Evolutionary conservation across 2,888 invertebrate species (phyloP).

Genomic region (Caenorhabditis sp.): DNA sequence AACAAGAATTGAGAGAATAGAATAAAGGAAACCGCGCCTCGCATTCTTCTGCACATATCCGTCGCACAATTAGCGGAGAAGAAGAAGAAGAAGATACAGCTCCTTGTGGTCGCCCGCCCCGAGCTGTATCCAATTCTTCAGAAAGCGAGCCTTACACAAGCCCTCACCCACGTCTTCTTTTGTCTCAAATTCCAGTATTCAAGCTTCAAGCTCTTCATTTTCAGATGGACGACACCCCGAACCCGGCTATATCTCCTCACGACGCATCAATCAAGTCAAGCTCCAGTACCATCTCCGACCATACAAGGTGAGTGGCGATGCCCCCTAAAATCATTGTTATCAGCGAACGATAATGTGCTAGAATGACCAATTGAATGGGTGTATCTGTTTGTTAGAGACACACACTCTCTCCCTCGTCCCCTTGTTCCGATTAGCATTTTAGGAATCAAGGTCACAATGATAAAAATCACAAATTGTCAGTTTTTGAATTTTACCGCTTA

Average conservation of each 20-base stretch:
- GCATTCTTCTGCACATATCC: slow-evolving; percentile 65
- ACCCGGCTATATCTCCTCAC: slow-evolving; percentile 69
- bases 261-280: slow-evolving; percentile 73
- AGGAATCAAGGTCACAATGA: slow-evolving; percentile 45
- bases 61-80: slow-evolving; percentile 61
- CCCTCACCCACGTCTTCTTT: slow-evolving; percentile 28
- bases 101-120: slow-evolving; percentile 60
- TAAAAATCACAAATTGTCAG: slow-evolving; percentile 23
- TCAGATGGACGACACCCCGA: slow-evolving; percentile 69
- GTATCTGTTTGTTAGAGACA: slow-evolving; percentile 5
- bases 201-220: slow-evolving; percentile 23
- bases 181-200: slow-evolving; percentile 62
- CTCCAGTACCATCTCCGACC: slow-evolving; percentile 72
- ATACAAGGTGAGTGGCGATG: slow-evolving; percentile 72
- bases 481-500: slow-evolving; percentile 55
- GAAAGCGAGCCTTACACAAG: slow-evolving; percentile 22
- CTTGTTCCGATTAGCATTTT: slow-evolving; percentile 35
- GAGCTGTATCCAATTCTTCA: slow-evolving; percentile 57
- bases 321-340: not conserved
- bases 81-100: slow-evolving; percentile 61
- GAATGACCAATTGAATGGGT: slow-evolving; percentile 16
- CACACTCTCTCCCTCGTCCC: slow-evolving; percentile 24
- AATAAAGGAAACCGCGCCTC: slow-evolving; percentile 58
- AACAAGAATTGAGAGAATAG: slow-evolving; percentile 62
- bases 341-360: slow-evolving; percentile 31